phyloP scores from a whole-genome alignment of 1,140 invertebrate species.

The Pomacea maculata region DNA sequence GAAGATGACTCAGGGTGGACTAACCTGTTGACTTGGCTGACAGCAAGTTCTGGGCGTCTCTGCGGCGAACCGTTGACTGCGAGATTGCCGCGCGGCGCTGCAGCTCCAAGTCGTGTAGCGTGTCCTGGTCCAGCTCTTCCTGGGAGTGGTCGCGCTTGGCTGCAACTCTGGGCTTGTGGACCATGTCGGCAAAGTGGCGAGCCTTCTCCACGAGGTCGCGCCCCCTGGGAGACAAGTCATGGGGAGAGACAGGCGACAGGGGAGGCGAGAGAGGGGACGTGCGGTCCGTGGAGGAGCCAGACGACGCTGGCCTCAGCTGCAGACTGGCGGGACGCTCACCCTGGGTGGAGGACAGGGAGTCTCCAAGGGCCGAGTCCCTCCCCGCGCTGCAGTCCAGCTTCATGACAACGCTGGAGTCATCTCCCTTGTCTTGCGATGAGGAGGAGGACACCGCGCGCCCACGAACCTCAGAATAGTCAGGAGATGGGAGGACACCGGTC shows the following conservation, averaged over 20 bases:
- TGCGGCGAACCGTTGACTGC: conserved; percentile 36
- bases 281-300: neutral
- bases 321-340: no score
- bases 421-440: no score
- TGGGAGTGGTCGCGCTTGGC: conserved; percentile 29
- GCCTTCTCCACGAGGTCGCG: conserved; percentile 42
- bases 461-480: no score
- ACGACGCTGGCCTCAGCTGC: no score
- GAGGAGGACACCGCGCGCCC: no score
- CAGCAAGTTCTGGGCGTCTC: conserved; percentile 3
- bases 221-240: conserved; percentile 18
- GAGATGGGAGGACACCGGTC: no score
- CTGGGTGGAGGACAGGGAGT: no score
- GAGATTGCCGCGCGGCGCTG: conserved; percentile 40
- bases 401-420: no score
- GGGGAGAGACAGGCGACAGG: neutral
- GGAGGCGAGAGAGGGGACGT: neutral
- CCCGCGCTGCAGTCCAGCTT: no score
- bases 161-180: conserved; percentile 45
- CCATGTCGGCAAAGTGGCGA: conserved; percentile 45
- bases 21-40: no score
- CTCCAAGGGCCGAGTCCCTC: no score
- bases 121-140: conserved; percentile 31
- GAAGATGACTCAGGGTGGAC: no score
- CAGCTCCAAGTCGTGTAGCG: conserved; percentile 33